Conservation (phyloP, 1,140 invertebrate species). For the Periplaneta americana region DNA sequence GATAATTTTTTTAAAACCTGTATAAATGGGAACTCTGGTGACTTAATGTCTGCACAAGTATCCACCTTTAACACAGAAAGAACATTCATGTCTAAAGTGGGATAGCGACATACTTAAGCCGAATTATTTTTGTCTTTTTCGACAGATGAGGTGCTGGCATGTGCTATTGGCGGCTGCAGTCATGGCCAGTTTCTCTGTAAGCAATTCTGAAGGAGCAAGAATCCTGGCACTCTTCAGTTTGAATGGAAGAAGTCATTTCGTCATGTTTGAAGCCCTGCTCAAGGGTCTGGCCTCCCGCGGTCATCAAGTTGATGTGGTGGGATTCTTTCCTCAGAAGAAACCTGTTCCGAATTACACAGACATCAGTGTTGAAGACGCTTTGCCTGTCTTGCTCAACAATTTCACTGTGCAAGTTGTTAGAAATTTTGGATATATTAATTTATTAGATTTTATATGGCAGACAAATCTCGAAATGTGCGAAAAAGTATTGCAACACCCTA, state of each 20-base stretch:
- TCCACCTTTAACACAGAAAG: too few species aligned
- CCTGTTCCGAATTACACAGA: slow-evolving; percentile 45
- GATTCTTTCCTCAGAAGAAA: slow-evolving; percentile 40
- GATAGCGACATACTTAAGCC: too few species aligned
- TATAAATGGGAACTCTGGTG: too few species aligned
- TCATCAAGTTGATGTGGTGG: slow-evolving; percentile 50
- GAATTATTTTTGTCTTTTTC: neutral
- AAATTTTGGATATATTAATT: neutral
- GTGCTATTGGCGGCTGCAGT: neutral
- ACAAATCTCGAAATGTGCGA: neutral
- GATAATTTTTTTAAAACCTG: too few species aligned
- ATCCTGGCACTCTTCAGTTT: slow-evolving; percentile 40
- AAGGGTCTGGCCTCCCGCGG: slow-evolving; percentile 45
- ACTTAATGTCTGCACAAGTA: too few species aligned
- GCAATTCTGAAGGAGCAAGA: neutral
- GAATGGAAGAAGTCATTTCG: slow-evolving; percentile 47
- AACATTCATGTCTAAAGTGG: too few species aligned
- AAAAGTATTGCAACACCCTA: neutral
- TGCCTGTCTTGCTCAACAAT: neutral
- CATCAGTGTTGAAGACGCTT: slow-evolving; percentile 25
- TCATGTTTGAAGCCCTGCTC: slow-evolving; percentile 45
- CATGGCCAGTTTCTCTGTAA: neutral
- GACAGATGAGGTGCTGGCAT: neutral
- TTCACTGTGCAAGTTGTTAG: neutral
- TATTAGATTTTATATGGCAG: neutral